These are phyloP conservation scores for Chesias legatella DNA, from an alignment of 2,888 invertebrate species.

Conservation along the genomic window DNA sequence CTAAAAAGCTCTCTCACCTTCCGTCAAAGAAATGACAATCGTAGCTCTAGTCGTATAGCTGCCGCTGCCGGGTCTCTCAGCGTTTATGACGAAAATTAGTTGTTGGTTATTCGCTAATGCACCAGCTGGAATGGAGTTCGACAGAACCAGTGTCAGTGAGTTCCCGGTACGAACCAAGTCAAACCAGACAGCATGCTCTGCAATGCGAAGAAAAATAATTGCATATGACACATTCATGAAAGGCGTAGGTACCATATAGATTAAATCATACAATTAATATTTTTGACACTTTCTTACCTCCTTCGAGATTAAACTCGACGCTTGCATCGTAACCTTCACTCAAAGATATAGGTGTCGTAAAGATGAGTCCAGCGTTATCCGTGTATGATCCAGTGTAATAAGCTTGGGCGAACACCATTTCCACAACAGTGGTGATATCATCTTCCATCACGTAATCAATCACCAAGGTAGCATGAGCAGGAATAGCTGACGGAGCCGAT, in stretches of 20 bases:
- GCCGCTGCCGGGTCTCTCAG: constrained; percentile 18
- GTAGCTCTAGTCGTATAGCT: constrained; percentile 21
- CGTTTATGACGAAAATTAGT: constrained; percentile 28
- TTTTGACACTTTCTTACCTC: constrained; percentile 28
- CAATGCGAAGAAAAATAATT: too few species aligned
- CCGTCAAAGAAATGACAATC: constrained; percentile 20
- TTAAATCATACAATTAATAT: too few species aligned
- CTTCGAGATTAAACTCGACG: constrained; percentile 32
- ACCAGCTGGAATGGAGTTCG: constrained; percentile 28
- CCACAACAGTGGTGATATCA: neutral
- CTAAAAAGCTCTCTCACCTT: too few species aligned
- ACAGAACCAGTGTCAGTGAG: constrained; percentile 18
- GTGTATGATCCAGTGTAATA: constrained; percentile 35
- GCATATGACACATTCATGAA: too few species aligned
- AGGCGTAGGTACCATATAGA: too few species aligned
- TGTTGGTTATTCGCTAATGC: constrained; percentile 31
- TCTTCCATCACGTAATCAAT: constrained; percentile 21
- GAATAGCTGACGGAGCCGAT: constrained; percentile 8
- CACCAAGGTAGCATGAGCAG: constrained; percentile 28
- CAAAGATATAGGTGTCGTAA: constrained; percentile 26
- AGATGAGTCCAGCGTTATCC: constrained; percentile 18
- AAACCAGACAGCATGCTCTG: constrained; percentile 21
- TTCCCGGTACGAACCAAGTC: constrained; percentile 17
- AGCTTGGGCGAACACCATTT: constrained; percentile 18
- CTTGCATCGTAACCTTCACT: constrained; percentile 31